phyloP scores from a whole-genome alignment of 2,888 invertebrate species.

The Ochropleura leucogaster region DNA sequence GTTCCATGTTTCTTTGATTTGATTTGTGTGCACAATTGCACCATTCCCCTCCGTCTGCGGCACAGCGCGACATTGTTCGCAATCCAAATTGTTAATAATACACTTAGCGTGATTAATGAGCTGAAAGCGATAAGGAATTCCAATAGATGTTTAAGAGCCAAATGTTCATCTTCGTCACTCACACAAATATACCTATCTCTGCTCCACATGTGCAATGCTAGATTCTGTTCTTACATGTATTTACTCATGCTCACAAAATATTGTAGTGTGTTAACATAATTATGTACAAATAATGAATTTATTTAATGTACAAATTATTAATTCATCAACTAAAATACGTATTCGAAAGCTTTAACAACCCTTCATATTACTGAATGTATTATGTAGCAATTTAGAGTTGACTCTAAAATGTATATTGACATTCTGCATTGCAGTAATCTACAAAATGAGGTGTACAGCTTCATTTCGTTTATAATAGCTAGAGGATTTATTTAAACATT shows the following conservation, averaged over 20 bases:
- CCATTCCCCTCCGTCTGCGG: background rate
- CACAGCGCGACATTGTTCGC: slow-evolving; percentile 22
- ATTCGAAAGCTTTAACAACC: slow-evolving; percentile 35
- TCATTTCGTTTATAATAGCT: slow-evolving; percentile 10
- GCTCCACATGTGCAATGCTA: slow-evolving; percentile 10
- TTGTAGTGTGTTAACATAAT: slow-evolving; percentile 18
- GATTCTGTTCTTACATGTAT: slow-evolving; percentile 10
- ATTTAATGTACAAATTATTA: slow-evolving; percentile 24
- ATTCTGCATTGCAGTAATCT: slow-evolving; percentile 42
- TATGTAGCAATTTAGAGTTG: slow-evolving; percentile 43
- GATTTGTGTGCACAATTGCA: slow-evolving; percentile 34
- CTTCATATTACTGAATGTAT: slow-evolving; percentile 43
- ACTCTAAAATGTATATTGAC: slow-evolving; percentile 39
- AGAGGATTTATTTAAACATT: background rate
- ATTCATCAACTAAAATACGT: slow-evolving; percentile 20
- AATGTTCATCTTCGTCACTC: slow-evolving; percentile 33
- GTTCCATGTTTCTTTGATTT: slow-evolving; percentile 13
- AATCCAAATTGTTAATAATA: slow-evolving; percentile 43
- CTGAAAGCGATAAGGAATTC: slow-evolving; percentile 50
- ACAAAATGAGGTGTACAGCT: slow-evolving; percentile 19
- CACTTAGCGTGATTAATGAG: slow-evolving; percentile 47
- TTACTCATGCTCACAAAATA: background rate
- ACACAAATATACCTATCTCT: slow-evolving; percentile 2
- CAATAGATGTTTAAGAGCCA: slow-evolving; percentile 31
- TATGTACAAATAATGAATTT: slow-evolving; percentile 20